Conservation (phyloP, 2,888 invertebrate genomes). For the Leptarthrus brevirostris region DNA sequence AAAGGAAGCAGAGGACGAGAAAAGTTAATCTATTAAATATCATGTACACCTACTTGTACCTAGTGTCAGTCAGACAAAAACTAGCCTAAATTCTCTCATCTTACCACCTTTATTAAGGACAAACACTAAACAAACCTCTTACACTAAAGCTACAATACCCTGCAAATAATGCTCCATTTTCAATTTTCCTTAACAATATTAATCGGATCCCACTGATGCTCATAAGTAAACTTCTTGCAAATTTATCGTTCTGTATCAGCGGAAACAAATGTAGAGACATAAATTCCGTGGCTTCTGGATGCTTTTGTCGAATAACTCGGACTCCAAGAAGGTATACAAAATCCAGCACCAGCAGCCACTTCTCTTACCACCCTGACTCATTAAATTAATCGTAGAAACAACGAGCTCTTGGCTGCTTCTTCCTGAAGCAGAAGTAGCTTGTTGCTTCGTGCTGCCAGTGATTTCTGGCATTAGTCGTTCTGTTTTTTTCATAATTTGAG, state of each 20-base stretch:
- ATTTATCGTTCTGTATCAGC: conserved; percentile 20
- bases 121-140: no score
- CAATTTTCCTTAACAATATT: no score
- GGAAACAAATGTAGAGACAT: conserved; percentile 52
- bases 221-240: neutral
- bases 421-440: neutral
- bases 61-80: no score
- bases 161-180: no score
- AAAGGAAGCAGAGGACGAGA: no score
- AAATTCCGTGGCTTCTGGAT: conserved; percentile 52
- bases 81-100: no score
- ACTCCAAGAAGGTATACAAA: neutral
- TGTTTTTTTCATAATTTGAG: conserved; percentile 40
- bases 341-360: conserved; percentile 1
- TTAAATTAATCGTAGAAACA: conserved; percentile 34
- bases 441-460: neutral
- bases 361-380: conserved; percentile 25
- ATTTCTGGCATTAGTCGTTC: neutral
- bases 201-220: conserved; percentile 1
- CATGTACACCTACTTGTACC: no score
- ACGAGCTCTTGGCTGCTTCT: neutral
- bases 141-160: no score
- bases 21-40: no score
- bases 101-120: no score
- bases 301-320: conserved; percentile 19